A percentile compares a stretch with the other conserved stretches of the same genome.
These are phyloP conservation scores for Musca domestica DNA, from an alignment of 1,140 invertebrate genomes.

Conservation along the genomic window DNA sequence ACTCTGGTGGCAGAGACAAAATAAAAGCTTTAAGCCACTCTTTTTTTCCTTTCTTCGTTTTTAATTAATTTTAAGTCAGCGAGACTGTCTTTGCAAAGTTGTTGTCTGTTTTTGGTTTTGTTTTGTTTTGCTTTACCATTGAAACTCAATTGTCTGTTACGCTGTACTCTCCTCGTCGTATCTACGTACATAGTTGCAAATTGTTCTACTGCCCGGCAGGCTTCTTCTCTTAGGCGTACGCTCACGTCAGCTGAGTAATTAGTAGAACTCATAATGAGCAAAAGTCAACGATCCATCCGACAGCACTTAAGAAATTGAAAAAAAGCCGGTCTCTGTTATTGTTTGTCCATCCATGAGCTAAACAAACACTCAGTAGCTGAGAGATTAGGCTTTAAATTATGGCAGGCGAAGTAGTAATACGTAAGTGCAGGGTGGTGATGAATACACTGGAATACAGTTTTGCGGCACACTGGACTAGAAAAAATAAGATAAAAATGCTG, in stretches of 20 bases:
- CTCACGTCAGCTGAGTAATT: not conserved
- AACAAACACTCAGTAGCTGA: not conserved
- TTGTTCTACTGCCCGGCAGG: not conserved
- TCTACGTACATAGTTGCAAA: not conserved
- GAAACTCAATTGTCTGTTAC: not conserved
- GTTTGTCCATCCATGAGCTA: not conserved
- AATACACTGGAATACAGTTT: too few relatives aligned
- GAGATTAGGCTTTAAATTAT: too few relatives aligned
- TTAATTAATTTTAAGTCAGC: not conserved
- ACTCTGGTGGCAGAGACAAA: too few relatives aligned
- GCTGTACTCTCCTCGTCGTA: not conserved
- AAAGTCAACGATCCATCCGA: too few relatives aligned
- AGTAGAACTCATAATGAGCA: too few relatives aligned
- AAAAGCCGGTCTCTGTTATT: constrained; percentile 18
- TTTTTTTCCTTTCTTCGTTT: too few relatives aligned
- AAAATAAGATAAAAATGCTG: too few relatives aligned
- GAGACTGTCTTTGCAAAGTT: not conserved
- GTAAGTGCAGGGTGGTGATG: too few relatives aligned
- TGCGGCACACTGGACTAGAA: too few relatives aligned
- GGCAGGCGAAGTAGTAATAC: too few relatives aligned
- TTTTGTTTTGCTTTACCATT: not conserved
- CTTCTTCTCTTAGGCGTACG: not conserved
- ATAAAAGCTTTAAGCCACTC: constrained; percentile 10
- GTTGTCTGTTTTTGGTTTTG: not conserved
- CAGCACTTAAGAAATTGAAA: too few relatives aligned